Evolutionary conservation across 2,113 vertebrate genomes (phyloP), one percentile per base, ranked within the genome.

Genomic region (Edolisoma coerulescens): DNA sequence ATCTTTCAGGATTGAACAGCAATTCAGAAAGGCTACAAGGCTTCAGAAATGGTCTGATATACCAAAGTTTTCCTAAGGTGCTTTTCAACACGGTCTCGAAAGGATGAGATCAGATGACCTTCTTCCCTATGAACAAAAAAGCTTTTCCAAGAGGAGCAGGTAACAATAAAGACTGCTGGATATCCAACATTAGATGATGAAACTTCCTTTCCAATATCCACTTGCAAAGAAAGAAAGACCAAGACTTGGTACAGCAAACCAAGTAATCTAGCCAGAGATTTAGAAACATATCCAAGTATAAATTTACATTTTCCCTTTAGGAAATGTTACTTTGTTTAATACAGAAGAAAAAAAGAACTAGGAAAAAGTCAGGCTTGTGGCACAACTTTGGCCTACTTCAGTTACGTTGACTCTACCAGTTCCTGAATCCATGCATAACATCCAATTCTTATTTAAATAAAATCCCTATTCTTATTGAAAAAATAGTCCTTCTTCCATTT

Each of bases 391-490:
- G 11, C 30, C 70, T 59, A 32, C 11, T n/a, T 91, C 56, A 68
- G 44, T 79, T 73, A 33, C 32, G 16, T 16, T 65, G 37, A 56
- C 9, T 75, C 44, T 79, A 49, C 9, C 16, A 41, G 26, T n/a
- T 64, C 23, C 11, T 26, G 26, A 79, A 85, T 68, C 59, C 18
- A 47, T 42, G 23, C 37, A 65, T 16, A 89, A 57, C 8, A 52
- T 65, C 32, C 4, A 37, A 26, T 37, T 45, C n/a, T 57, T 44
- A 30, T 52, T 65, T 60, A 39, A 39, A 75, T 32, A 59, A 73
- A 42, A 26, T 0, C 0, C 0, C 2, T 4, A 1, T 54, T 74
- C 49, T 84, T 45, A 3, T n/a, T 49, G 4, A 41, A 74, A 75
- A 83, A 57, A 44, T 6, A 54, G 3, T 41, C 18, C 13, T 89